Percentiles rank a stretch among this genome's conserved stretches.
These are phyloP conservation scores for Tetramorium parvispinum DNA, from an alignment of 1,140 invertebrate species.

Conservation along the genomic window DNA sequence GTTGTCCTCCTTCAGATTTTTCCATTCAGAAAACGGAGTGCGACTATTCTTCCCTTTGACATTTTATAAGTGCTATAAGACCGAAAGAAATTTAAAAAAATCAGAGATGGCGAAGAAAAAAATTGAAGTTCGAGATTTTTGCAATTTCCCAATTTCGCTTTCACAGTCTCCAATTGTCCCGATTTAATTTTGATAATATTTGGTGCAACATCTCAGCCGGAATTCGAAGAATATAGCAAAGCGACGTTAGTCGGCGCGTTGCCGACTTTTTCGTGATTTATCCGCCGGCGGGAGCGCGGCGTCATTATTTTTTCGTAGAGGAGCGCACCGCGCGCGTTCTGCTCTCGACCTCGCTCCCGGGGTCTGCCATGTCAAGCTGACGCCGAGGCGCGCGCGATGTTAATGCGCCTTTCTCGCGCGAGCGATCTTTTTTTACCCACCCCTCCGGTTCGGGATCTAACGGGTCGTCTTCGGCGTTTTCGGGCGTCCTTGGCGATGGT, in stretches of 20 bases:
- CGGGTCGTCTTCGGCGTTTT: slow-evolving; percentile 55
- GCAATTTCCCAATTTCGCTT: neutral
- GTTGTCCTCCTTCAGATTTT: neutral
- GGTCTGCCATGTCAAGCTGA: slow-evolving; percentile 66
- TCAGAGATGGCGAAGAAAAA: neutral
- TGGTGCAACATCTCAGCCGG: neutral
- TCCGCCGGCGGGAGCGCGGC: neutral
- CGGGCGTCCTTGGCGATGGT: slow-evolving; percentile 62
- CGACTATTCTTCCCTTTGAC: neutral
- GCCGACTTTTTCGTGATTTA: slow-evolving; percentile 50
- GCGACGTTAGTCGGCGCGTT: neutral
- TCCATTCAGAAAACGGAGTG: neutral
- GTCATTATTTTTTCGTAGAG: slow-evolving; percentile 36
- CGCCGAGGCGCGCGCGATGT: slow-evolving; percentile 51
- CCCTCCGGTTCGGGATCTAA: slow-evolving; percentile 11
- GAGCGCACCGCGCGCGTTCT: slow-evolving; percentile 14
- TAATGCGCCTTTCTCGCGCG: slow-evolving; percentile 46
- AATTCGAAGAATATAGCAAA: neutral
- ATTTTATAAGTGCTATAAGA: neutral
- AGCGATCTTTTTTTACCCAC: slow-evolving; percentile 20
- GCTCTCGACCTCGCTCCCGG: slow-evolving; percentile 38
- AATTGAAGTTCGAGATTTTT: neutral
- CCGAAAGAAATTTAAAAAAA: neutral
- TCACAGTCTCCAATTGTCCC: neutral
- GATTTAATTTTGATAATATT: neutral